Evolutionary conservation across 2,888 invertebrate species (phyloP), one percentile per base, ranked within the genome.

Genomic region (Stenolophus ochropezus): DNA sequence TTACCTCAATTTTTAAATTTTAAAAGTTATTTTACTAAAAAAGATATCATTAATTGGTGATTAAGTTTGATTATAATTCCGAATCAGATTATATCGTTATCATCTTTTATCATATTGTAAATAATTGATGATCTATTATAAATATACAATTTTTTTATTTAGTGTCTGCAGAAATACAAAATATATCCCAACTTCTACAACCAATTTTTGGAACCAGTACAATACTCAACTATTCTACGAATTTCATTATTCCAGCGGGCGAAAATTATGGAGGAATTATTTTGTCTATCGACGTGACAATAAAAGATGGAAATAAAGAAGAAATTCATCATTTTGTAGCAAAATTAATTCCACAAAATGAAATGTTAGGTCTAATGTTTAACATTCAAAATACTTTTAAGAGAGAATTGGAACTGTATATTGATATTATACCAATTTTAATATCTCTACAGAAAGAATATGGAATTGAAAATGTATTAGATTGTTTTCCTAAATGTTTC

Each of bases 181-280:
- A 83, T 14, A 56, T 83, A 4, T 21, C 47, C 2, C 23, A 71
- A 20, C 51, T 83, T 6, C 56, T 83, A 42, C 49, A 78, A 65
- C 56, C 56, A 21, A 20, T 8, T 20, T 56, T 56, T 11, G 56
- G 21, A 11, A 16, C 6, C 6, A 5, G 6, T 6, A 16, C 20
- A 21, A 21, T 74, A 16, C 16, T 86, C 1, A 11, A 83, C 87
- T 3, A 84, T 82, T 8, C 82, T 49, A 1, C 58, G 80, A 0
- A 75, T n/a, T 11, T 53, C 83, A 85, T 90, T 14, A 89, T 89
- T 21, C 89, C 91, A 8, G 90, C 91, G 0, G 93, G 93, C 0
- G 93, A 93, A 84, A 93, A 93, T 85, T 93, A 93, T 85, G 93
- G 93, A 2, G 93, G 93, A 83, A 88, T 91, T 0, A 92, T 93